Evolutionary conservation across 2,113 vertebrate species (phyloP), one percentile per base, ranked within the genome.

Genomic region (Orientallactaga bullata): DNA sequence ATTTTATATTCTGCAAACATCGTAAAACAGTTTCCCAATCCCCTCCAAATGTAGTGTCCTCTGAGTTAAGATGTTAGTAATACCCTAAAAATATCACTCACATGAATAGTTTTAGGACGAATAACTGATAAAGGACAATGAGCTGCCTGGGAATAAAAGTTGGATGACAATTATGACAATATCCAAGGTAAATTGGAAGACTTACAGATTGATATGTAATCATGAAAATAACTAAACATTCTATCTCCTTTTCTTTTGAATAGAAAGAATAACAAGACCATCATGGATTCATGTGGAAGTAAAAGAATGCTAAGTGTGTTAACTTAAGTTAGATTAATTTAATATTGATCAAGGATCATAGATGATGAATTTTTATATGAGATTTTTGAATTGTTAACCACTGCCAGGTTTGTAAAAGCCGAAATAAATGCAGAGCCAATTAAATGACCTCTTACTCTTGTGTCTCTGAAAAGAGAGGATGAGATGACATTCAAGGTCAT

Each of bases 391-490:
- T 58, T 51, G 7, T 63, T 86, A 68, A 42, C 79, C 76, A 24
- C 15, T 88, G 47, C 65, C 13, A 23, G 3, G 55, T 72, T 77
- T 42, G 42, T 76, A 6, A 73, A 80, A 21, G 60, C 12, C 88
- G 6, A 86, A 94, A 83, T 77, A 69, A 95, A 94, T 85, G 55
- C 55, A 93, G 72, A 61, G 9, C 39, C 23, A 89, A 69, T 83
- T 63, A 82, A 42, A 42, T 17, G 85, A 66, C 65, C n/a, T 92
- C 93, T 94, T 95, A 97, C 81, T 96, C 93, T 30, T 74, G 26
- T 95, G 55, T 94, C 61, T 90, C 97, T 97, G 88, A 72, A 97
- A 97, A 35, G 68, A 97, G 66, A 96, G 89, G 63, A 35, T 88
- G 78, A 96, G 89, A 79, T 90, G 24, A 20, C 74, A 18, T 18